Evolutionary conservation across 2,888 invertebrate species (phyloP).

Genomic region (Lucinisca nassula): DNA sequence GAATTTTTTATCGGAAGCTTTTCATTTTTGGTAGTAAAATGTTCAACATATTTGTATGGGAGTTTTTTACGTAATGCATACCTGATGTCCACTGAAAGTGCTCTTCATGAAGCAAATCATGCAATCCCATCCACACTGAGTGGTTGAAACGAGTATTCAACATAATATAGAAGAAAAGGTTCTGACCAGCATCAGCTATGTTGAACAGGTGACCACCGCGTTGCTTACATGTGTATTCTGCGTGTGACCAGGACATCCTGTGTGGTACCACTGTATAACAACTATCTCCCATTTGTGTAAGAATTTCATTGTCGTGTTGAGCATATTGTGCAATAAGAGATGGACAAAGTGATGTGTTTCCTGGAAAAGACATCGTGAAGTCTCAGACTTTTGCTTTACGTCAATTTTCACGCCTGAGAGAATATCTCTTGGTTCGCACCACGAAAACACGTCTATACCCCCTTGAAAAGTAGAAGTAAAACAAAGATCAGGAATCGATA

Average conservation of each 20-base stretch:
- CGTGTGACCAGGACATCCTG: slow-evolving; percentile 13
- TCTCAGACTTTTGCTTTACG: no score
- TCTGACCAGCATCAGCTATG: slow-evolving; percentile 1
- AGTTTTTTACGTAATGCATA: no score
- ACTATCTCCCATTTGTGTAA: slow-evolving; percentile 6
- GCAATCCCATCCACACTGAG: slow-evolving; percentile 31
- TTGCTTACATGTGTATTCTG: slow-evolving; percentile 14
- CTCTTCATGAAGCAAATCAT: slow-evolving; percentile 21
- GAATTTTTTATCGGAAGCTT: no score
- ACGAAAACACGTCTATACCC: no score
- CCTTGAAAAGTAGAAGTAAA: no score
- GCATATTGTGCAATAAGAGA: not conserved
- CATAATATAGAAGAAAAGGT: not conserved
- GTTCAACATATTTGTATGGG: no score
- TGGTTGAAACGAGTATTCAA: not conserved
- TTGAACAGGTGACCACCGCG: slow-evolving; percentile 31
- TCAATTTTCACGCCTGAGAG: no score
- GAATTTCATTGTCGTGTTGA: not conserved
- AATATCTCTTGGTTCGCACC: no score
- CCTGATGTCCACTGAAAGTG: slow-evolving; percentile 56
- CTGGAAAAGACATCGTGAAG: no score
- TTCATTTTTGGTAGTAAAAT: no score
- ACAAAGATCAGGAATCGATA: no score
- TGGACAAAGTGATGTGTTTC: slow-evolving; percentile 14
- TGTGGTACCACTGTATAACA: slow-evolving; percentile 39